Percentiles rank a stretch among this genome's conserved stretches.
Evolutionary conservation across 2,797 vertebrate species (phyloP).

Genomic region (Ctenosaura bakeri): DNA sequence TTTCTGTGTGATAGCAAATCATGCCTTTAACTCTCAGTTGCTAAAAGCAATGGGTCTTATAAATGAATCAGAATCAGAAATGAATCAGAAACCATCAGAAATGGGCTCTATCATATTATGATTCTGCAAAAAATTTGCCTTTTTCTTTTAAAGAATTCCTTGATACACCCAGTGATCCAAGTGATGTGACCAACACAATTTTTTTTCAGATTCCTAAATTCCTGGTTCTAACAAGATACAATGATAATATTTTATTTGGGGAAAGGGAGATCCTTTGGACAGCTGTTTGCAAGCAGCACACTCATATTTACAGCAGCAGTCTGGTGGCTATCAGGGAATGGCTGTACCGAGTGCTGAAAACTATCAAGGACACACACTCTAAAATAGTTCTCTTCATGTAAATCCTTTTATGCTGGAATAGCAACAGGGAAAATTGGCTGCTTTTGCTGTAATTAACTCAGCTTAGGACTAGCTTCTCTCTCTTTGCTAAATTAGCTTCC

Average conservation of each 20-base stretch:
- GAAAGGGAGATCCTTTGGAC: neutral
- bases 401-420: conserved; percentile 37
- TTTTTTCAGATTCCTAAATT: neutral
- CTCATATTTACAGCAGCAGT: neutral
- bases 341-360: neutral
- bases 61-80: too few relatives aligned
- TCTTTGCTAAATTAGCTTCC: conserved; percentile 26
- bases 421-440: conserved; percentile 8
- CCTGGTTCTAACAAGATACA: neutral
- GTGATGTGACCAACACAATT: neutral
- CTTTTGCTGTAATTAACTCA: conserved; percentile 16
- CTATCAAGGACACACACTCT: conserved; percentile 36
- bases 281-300: neutral
- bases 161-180: neutral
- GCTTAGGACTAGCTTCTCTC: conserved; percentile 8
- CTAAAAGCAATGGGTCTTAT: neutral
- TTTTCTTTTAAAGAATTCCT: neutral
- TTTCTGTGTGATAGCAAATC: neutral
- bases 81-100: too few relatives aligned
- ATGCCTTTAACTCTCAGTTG: neutral
- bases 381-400: neutral
- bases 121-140: too few relatives aligned
- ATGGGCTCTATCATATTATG: too few relatives aligned
- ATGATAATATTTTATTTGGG: neutral
- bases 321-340: neutral